Conservation (phyloP, 30 jellyfish, hydroid and myxozoan genomes). For the Hydractinia echinata region DNA sequence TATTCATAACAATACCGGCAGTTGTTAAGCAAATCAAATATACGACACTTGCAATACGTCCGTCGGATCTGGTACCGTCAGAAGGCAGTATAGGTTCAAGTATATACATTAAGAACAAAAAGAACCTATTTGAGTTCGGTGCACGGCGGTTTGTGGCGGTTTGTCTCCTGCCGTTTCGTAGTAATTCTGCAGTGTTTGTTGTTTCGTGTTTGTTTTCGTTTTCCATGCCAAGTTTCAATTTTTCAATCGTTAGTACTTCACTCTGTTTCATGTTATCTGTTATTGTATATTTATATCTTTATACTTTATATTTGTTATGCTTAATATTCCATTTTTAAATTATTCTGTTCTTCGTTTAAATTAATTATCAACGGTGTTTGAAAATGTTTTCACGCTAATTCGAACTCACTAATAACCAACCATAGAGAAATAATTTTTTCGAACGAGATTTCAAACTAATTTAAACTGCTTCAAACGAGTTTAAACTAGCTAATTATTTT, state of each 20-base stretch:
- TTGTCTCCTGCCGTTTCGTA: neutral
- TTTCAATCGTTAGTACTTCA: constrained; percentile 23
- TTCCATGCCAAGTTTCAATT: constrained; percentile 27
- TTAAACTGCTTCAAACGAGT: no score
- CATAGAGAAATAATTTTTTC: no score
- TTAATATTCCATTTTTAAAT: no score
- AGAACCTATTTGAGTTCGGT: constrained; percentile 25
- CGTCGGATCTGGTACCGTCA: constrained; percentile 89
- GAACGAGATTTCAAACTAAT: no score
- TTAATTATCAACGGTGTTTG: no score
- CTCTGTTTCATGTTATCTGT: constrained; percentile 11
- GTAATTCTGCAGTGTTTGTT: constrained; percentile 1
- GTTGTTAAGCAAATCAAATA: constrained; percentile 85
- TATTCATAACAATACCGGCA: constrained; percentile 93
- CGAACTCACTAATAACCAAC: no score
- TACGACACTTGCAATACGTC: constrained; percentile 91
- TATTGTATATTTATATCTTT: no score
- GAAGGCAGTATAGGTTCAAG: constrained; percentile 92
- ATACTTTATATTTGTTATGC: no score
- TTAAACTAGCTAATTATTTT: no score
- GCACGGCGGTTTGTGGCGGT: constrained; percentile 27
- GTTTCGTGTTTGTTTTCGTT: constrained; percentile 23
- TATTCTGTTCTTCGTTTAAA: no score
- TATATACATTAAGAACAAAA: constrained; percentile 53
- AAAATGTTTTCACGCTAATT: no score